These are phyloP conservation scores for Vicugna pacos DNA, from an alignment of 2,113 vertebrate species.

Conservation along the genomic window DNA sequence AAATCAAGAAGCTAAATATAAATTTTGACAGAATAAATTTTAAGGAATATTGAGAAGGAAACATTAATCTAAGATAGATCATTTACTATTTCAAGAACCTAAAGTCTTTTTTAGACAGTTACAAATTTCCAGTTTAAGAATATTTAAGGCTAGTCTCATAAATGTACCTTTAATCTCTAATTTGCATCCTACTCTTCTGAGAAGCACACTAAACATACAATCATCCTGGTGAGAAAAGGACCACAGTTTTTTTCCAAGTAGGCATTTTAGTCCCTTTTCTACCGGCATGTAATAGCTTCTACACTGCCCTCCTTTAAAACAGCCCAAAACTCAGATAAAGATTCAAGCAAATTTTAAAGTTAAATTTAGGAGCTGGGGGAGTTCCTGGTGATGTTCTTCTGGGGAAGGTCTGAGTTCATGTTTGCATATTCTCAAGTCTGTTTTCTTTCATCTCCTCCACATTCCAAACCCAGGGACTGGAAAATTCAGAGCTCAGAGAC, in stretches of 20 bases:
- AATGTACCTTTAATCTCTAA: slow-evolving; percentile 11
- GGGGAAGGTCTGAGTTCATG: slow-evolving; percentile 71
- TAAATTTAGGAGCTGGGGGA: slow-evolving; percentile 60
- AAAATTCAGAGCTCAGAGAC: slow-evolving; percentile 75
- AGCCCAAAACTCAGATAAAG: slow-evolving; percentile 28
- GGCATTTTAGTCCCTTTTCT: slow-evolving; percentile 38
- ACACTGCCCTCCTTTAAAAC: background rate
- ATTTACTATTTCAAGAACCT: slow-evolving; percentile 49
- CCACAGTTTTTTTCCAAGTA: background rate
- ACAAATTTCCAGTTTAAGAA: slow-evolving; percentile 24
- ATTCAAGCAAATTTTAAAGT: slow-evolving; percentile 46
- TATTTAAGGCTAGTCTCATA: background rate
- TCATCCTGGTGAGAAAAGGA: slow-evolving; percentile 18
- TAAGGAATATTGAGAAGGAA: slow-evolving; percentile 13
- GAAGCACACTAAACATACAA: slow-evolving; percentile 27
- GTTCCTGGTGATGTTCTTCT: slow-evolving; percentile 58
- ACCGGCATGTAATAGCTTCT: background rate
- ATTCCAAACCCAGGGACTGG: slow-evolving; percentile 88
- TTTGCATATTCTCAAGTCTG: slow-evolving; percentile 85
- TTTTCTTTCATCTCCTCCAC: slow-evolving; percentile 92
- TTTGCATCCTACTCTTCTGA: background rate
- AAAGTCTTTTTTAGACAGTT: background rate
- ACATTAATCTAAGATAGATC: background rate
- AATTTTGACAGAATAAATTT: slow-evolving; percentile 16
- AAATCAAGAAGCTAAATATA: slow-evolving; percentile 18